Base-by-base conservation (phyloP, 2,888 invertebrate species). In the Sinotaia quadrata region DNA sequence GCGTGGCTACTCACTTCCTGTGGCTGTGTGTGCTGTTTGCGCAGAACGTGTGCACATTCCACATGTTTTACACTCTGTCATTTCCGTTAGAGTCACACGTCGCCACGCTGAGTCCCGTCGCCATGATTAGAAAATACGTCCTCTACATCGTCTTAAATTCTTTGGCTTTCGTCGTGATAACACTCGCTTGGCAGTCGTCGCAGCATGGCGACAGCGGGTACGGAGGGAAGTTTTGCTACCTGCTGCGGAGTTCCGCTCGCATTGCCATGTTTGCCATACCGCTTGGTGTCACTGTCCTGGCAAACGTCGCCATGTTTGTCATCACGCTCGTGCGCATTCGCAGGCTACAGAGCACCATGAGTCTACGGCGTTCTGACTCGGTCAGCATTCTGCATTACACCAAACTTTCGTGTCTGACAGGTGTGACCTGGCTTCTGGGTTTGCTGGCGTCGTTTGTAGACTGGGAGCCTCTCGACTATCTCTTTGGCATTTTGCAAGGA, bases 11-110 rank as follows among this genome's bases (percentile, higher is more conserved):
- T 15, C 78, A 78, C 60, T 77, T 66, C 27, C 54, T 70, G 12
- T 76, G 76, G 77, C 41, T 76, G 52, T 49, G 67, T 1, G 54
- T 67, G 7, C 59, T 74, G 37, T 51, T 68, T 0, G 74, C 75
- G 63, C 72, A 74, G 68, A 69, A 67, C 47, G 58, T 72, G 10
- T 77, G 74, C 34, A 73, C 75, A 7, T 77, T 74, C 52, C 77
- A 77, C 36, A 75, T 78, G 77, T 70, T 63, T 62, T 67, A 47
- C 58, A 58, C 49, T 27, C 36, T 67, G 34, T 67, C 58, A 27
- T 67, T 67, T 24, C 67, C 67, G 1, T 44, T 67, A n/a, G 27
- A 21, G 8, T 67, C 58, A 5, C 58, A 58, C 37, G 58, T n/a
- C 4, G 8, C 47, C n/a, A 34, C 27, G 31, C 49, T 41, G 18